Conservation (phyloP, 2,113 vertebrate species). For the Pungitius pungitius region DNA sequence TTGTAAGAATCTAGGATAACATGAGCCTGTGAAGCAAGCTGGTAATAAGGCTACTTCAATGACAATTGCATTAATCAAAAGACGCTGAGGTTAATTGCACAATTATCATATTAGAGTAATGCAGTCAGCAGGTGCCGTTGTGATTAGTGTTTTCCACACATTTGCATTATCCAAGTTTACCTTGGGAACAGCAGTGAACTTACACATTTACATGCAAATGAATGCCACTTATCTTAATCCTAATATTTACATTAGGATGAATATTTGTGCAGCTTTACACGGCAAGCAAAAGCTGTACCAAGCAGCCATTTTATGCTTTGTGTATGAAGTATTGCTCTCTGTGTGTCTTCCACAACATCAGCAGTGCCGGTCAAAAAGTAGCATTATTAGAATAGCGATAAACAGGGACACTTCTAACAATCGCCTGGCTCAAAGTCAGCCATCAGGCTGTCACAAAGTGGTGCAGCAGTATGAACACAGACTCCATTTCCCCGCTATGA, state of each 20-base stretch:
- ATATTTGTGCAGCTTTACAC: conserved; percentile 2
- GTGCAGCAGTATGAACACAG: not conserved
- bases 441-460: not conserved
- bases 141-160: not conserved
- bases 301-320: conserved; percentile 6
- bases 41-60: not conserved
- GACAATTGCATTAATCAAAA: conserved; percentile 14
- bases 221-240: not conserved
- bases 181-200: not conserved
- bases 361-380: not conserved
- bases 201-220: not conserved
- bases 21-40: conserved; percentile 8
- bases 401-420: not conserved
- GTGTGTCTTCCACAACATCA: conserved; percentile 15
- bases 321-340: not conserved
- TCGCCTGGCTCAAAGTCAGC: not conserved
- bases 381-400: not conserved
- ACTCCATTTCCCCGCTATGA: conserved; percentile 7
- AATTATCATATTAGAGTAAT: conserved; percentile 7
- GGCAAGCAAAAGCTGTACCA: conserved; percentile 13
- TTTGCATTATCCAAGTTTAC: conserved; percentile 1
- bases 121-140: not conserved
- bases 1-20: conserved; percentile 29
- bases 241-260: not conserved
- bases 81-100: conserved; percentile 28